Evolutionary conservation across 2,797 vertebrate species (phyloP).

Genomic region (Liparis tanakae): DNA sequence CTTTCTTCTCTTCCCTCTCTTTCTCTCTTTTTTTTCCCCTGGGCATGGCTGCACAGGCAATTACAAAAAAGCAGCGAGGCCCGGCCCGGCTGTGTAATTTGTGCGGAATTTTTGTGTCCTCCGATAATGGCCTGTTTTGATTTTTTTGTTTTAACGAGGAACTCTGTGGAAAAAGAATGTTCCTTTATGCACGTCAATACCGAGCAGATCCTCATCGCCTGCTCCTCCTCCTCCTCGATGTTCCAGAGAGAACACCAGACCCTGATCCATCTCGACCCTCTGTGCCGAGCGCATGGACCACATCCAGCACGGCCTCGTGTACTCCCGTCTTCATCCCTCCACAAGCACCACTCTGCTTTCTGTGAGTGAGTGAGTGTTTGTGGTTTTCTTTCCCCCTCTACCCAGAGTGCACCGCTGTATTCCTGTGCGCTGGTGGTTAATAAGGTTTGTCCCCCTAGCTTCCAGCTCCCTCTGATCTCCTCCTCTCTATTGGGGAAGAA

Average conservation of each 20-base stretch:
- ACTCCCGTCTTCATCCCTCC: constrained; percentile 22
- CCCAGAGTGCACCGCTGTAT: constrained; percentile 43
- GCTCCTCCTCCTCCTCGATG: constrained; percentile 29
- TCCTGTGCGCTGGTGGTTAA: constrained; percentile 57
- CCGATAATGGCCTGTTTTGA: constrained; percentile 30
- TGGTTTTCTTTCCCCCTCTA: not conserved
- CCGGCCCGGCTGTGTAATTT: constrained; percentile 69
- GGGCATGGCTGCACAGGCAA: constrained; percentile 57
- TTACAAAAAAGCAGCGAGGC: constrained; percentile 69
- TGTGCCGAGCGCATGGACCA: constrained; percentile 22
- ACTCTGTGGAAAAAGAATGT: constrained; percentile 59
- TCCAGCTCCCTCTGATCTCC: constrained; percentile 67
- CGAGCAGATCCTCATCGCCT: constrained; percentile 41
- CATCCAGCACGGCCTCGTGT: constrained; percentile 31
- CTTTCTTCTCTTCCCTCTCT: not conserved
- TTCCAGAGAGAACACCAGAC: constrained; percentile 35
- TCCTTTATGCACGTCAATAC: constrained; percentile 52
- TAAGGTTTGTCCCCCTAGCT: constrained; percentile 59
- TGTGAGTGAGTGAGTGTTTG: not conserved
- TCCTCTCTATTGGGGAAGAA: constrained; percentile 59
- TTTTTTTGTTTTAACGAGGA: constrained; percentile 32
- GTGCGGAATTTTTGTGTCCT: constrained; percentile 69
- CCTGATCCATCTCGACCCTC: not conserved
- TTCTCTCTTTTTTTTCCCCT: constrained; percentile 41
- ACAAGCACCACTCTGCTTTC: constrained; percentile 38